Evolutionary conservation across 2,113 vertebrate genomes (phyloP), one percentile per base, ranked within the genome.

Genomic region (Catagonus wagneri): DNA sequence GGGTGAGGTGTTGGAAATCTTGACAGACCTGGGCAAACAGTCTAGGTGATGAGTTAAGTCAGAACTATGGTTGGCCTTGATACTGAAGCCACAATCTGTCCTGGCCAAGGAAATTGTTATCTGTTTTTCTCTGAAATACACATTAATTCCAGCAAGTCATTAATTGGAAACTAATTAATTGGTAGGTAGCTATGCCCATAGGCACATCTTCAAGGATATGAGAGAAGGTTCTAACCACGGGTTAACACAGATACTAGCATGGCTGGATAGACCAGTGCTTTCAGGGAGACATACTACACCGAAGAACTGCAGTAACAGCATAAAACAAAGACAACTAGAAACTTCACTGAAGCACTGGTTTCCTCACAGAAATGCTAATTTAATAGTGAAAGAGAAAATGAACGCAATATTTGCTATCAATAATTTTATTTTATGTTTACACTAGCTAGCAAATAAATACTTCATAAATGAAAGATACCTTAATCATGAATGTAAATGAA

Each of bases 381-480:
- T 74, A 88, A 84, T 39, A 76, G 74, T n/a, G 50, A 86, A 76
- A 76, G 27, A 89, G 61, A 68, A 74, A 80, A 90, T 36, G n/a
- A 79, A 84, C 29, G 36, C 3, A 84, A 25, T 17, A 61, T 74
- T 92, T 86, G 13, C 7, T 61, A 29, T 44, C 76, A 90, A 29
- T 71, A 75, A n/a, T 78, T 72, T 58, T 83, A 79, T 81, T 87
- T 83, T 75, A 80, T 84, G 29, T 90, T 94, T 23, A 54, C 7
- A 52, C 80, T 87, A 83, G 50, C 19, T 84, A 60, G 23, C 0
- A 68, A 85, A 66, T 87, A 86, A 92, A 88, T 39, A 71, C 34
- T 92, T 96, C 32, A 90, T 34, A 79, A 95, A 78, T 32, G 22
- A 90, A 66, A 91, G 27, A 92, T 3, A 89, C 23, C 14, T 68